Evolutionary conservation across 2,888 invertebrate species (phyloP).

Genomic region (Tachina fera): DNA sequence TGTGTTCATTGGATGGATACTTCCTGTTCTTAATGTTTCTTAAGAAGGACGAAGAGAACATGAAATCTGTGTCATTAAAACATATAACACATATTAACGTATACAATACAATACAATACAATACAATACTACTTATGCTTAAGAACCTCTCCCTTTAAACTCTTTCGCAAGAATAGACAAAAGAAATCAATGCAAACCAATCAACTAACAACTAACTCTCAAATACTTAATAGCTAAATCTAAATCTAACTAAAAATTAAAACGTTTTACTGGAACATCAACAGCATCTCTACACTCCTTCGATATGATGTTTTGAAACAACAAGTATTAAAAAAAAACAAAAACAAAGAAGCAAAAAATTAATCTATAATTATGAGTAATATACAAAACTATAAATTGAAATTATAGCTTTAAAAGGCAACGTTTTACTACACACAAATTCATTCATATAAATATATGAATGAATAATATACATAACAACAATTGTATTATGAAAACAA

Average conservation of each 20-base stretch:
- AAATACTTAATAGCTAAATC: slow-evolving; percentile 66
- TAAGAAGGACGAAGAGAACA: slow-evolving; percentile 17
- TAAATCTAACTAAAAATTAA: slow-evolving; percentile 27
- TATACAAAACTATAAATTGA: slow-evolving; percentile 53
- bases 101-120: slow-evolving; percentile 15
- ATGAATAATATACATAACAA: slow-evolving; percentile 44
- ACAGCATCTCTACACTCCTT: slow-evolving; percentile 27
- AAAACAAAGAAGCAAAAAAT: slow-evolving; percentile 49
- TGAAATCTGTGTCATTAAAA: not conserved
- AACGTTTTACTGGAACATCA: slow-evolving; percentile 34
- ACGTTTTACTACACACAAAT: slow-evolving; percentile 62
- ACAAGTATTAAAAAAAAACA: slow-evolving; percentile 63
- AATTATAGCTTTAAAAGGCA: slow-evolving; percentile 69
- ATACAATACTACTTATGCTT: slow-evolving; percentile 49
- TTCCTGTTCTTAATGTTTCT: slow-evolving; percentile 25
- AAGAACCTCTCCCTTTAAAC: slow-evolving; percentile 24
- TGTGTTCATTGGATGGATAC: not conserved
- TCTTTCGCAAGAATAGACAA: slow-evolving; percentile 56
- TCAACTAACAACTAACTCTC: slow-evolving; percentile 62
- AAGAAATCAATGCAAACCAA: slow-evolving; percentile 68
- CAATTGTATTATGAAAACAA: slow-evolving; percentile 49
- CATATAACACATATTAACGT: slow-evolving; percentile 28
- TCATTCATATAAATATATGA: slow-evolving; percentile 31
- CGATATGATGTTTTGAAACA: slow-evolving; percentile 60
- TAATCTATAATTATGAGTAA: slow-evolving; percentile 48